Conservation (phyloP, 1,140 invertebrate genomes). For the Mycetomoellerius zeteki region DNA sequence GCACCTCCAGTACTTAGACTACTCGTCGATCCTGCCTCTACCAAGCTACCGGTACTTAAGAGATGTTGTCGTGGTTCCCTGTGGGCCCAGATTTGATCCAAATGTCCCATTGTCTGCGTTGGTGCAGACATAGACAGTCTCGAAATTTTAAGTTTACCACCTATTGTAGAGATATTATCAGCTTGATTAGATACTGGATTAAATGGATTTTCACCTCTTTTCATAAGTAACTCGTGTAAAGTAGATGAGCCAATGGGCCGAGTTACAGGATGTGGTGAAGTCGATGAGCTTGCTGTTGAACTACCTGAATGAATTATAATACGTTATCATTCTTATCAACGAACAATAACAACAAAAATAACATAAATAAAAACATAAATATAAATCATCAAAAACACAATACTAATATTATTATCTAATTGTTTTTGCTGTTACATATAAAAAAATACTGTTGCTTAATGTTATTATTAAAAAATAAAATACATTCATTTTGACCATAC, state of each 20-base stretch:
- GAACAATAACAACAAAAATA: background rate
- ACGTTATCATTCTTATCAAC: background rate
- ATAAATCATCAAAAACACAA: background rate
- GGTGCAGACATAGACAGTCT: slow-evolving; percentile 94
- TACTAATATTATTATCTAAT: slow-evolving; percentile 11
- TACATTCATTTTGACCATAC: slow-evolving; percentile 66
- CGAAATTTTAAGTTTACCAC: slow-evolving; percentile 87
- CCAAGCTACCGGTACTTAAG: slow-evolving; percentile 94
- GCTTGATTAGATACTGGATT: slow-evolving; percentile 82
- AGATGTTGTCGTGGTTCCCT: slow-evolving; percentile 94
- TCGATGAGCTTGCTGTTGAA: slow-evolving; percentile 85
- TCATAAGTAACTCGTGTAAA: slow-evolving; percentile 91
- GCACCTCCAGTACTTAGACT: slow-evolving; percentile 94
- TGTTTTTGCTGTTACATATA: background rate
- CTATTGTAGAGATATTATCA: slow-evolving; percentile 83
- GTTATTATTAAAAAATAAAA: slow-evolving; percentile 10
- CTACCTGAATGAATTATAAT: slow-evolving; percentile 75
- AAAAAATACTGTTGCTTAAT: background rate
- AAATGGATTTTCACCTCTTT: slow-evolving; percentile 86
- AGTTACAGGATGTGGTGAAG: slow-evolving; percentile 80
- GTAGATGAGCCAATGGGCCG: slow-evolving; percentile 84
- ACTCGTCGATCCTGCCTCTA: slow-evolving; percentile 95
- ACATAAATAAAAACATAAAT: background rate
- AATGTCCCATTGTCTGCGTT: slow-evolving; percentile 90
- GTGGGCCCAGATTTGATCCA: slow-evolving; percentile 94